These are phyloP conservation scores for Gobio occitaniae DNA, from an alignment of 2,797 vertebrate species.

Conservation along the genomic window DNA sequence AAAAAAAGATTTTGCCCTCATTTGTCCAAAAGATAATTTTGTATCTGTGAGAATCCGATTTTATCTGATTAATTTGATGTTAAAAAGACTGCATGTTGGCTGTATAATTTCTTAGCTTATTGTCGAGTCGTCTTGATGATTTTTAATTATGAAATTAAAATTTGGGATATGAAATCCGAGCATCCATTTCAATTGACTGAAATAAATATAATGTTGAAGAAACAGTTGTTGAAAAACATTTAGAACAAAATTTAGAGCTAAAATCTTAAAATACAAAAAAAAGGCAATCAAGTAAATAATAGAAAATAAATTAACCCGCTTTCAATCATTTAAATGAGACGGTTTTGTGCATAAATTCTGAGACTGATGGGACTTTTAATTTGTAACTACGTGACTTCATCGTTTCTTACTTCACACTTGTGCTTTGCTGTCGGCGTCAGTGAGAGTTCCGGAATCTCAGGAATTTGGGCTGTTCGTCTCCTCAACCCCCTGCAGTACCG, in stretches of 20 bases:
- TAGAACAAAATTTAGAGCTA: neutral
- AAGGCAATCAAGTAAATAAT: neutral
- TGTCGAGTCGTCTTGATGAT: neutral
- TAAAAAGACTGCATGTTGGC: neutral
- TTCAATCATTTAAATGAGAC: neutral
- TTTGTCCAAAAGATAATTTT: neutral
- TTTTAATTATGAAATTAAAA: neutral
- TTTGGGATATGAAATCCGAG: neutral
- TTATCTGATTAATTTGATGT: neutral
- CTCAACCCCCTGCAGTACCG: conserved; percentile 51
- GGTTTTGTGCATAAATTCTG: neutral
- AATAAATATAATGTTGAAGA: neutral
- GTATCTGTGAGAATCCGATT: neutral
- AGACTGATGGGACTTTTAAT: conserved; percentile 26
- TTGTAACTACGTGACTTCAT: neutral
- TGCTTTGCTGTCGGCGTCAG: neutral
- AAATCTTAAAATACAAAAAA: neutral
- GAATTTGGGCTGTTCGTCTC: conserved; percentile 76
- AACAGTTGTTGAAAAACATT: neutral
- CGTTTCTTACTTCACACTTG: neutral
- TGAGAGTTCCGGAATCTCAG: conserved; percentile 76
- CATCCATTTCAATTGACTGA: neutral
- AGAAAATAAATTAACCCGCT: too few species aligned
- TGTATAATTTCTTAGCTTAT: neutral
- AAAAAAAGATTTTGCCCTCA: too few species aligned